Conservation (phyloP, 2,888 invertebrate genomes). For the Pollenia amentaria region DNA sequence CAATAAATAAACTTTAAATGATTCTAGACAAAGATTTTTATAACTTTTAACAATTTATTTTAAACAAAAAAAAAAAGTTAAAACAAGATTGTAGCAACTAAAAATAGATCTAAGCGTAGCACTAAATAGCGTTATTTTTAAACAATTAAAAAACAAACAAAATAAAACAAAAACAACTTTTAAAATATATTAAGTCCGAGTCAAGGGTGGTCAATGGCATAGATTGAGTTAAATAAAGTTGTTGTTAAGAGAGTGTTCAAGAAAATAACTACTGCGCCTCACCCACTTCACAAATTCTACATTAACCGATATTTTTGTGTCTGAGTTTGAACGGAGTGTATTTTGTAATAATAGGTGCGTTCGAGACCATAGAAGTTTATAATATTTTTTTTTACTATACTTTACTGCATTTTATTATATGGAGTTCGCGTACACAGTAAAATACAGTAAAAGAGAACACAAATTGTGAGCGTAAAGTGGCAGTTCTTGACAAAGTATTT, state of each 20-base stretch:
- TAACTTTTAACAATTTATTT: slow-evolving; percentile 1
- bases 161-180: slow-evolving; percentile 20
- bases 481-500: no score
- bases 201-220: slow-evolving; percentile 71
- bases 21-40: neutral
- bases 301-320: neutral
- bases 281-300: neutral
- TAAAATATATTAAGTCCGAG: slow-evolving; percentile 60
- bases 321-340: neutral
- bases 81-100: slow-evolving; percentile 11
- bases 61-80: neutral
- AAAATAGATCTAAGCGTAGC: neutral
- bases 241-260: slow-evolving; percentile 1
- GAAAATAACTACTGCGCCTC: no score
- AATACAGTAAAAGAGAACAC: no score
- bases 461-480: no score
- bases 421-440: no score
- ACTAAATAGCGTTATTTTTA: neutral
- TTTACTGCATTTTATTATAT: no score
- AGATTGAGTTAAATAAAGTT: slow-evolving; percentile 42
- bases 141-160: neutral
- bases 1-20: neutral
- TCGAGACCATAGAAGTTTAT: no score
- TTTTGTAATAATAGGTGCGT: slow-evolving; percentile 51
- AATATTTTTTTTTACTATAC: no score